Conservation (phyloP, 2,797 vertebrate genomes). For the Cephalopachus bancanus region DNA sequence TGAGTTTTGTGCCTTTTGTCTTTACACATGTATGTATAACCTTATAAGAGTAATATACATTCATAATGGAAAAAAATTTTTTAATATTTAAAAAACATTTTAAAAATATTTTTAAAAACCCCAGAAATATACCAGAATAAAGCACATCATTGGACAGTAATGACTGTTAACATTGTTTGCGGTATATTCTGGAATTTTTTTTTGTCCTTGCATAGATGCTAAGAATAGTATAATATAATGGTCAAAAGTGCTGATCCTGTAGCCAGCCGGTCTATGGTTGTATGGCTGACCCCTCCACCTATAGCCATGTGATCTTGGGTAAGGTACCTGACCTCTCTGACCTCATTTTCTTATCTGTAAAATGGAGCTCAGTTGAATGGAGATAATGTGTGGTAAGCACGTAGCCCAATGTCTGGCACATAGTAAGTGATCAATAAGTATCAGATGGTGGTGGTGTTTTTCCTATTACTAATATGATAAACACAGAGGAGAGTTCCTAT, state of each 20-base stretch:
- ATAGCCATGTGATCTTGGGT: not conserved
- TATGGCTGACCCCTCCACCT: not conserved
- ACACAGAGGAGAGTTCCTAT: not conserved
- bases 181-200: not conserved
- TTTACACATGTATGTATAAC: not conserved
- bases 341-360: constrained; percentile 32
- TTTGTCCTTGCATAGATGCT: not conserved
- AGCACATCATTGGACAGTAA: not conserved
- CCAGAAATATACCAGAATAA: constrained; percentile 17
- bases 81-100: too few relatives aligned
- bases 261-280: not conserved
- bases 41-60: not conserved
- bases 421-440: not conserved
- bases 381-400: not conserved
- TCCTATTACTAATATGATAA: constrained; percentile 6
- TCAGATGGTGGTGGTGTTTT: not conserved
- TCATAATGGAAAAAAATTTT: not conserved
- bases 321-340: not conserved
- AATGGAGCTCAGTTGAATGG: not conserved
- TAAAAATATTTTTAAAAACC: not conserved
- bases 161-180: not conserved
- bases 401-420: not conserved
- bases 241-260: not conserved
- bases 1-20: not conserved
- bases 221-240: not conserved